These are phyloP conservation scores for Discoglossus pictus DNA, from an alignment of 2,797 vertebrate species.

Conservation along the genomic window DNA sequence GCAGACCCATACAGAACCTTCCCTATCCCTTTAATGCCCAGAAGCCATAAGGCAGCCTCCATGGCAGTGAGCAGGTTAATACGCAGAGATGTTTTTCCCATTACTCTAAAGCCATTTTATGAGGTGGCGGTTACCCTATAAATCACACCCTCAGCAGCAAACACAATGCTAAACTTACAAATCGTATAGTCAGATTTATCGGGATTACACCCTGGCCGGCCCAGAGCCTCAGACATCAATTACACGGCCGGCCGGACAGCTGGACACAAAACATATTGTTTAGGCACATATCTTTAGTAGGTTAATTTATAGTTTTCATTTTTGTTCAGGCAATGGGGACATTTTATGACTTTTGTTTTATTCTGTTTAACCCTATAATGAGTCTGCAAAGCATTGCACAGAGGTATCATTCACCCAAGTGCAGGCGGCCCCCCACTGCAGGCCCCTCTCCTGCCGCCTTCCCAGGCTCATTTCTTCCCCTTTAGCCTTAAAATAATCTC, in stretches of 20 bases:
- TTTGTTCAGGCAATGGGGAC: neutral
- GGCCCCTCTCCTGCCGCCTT: neutral
- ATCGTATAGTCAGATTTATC: conserved; percentile 19
- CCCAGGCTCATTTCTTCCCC: conserved; percentile 8
- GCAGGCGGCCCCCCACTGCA: conserved; percentile 17
- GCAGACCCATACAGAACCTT: too few species aligned
- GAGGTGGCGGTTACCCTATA: neutral
- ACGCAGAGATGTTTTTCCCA: conserved; percentile 5
- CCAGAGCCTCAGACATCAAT: neutral
- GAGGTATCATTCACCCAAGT: neutral
- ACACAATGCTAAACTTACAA: conserved; percentile 12
- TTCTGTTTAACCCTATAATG: neutral
- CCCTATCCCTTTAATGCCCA: too few species aligned
- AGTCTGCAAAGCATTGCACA: too few species aligned
- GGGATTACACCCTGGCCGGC: conserved; percentile 18
- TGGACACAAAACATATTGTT: conserved; percentile 14
- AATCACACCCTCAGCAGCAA: conserved; percentile 5
- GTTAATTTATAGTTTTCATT: conserved; percentile 33
- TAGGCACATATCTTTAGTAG: neutral
- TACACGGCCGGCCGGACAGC: neutral
- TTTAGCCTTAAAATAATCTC: conserved; percentile 17
- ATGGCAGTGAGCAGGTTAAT: too few species aligned
- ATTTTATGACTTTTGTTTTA: neutral
- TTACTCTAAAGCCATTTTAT: conserved; percentile 15
- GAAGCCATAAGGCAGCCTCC: neutral